Conservation (phyloP, 2,797 vertebrate genomes). For the Linurgus olivaceus region DNA sequence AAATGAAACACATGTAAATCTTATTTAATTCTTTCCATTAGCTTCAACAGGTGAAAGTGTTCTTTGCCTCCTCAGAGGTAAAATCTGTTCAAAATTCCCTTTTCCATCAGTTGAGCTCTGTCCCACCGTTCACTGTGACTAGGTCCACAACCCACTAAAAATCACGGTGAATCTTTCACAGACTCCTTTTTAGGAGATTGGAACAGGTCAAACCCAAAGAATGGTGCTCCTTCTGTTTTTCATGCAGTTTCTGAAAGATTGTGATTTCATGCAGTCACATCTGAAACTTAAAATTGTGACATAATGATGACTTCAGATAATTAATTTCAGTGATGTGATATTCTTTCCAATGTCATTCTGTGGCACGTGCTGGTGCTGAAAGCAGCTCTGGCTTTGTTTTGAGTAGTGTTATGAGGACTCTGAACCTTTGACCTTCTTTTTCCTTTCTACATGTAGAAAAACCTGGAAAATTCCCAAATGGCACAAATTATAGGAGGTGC, state of each 20-base stretch:
- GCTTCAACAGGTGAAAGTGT: background rate
- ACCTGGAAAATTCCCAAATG: conserved; percentile 45
- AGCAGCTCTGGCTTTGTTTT: background rate
- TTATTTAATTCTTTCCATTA: background rate
- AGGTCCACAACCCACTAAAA: background rate
- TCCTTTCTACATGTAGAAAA: background rate
- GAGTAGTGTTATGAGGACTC: background rate
- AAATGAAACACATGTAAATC: background rate
- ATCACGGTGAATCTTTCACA: background rate
- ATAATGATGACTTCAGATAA: background rate
- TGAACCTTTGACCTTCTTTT: conserved; percentile 28
- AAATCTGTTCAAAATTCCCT: background rate
- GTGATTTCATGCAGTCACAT: background rate
- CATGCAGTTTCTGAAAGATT: background rate
- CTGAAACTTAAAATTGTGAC: background rate
- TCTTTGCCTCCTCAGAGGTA: background rate
- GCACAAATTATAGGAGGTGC: background rate
- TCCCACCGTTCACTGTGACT: background rate
- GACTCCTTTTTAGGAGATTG: background rate
- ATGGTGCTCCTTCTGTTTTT: background rate
- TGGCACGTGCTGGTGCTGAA: background rate
- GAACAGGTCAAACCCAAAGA: background rate
- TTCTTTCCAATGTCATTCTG: background rate
- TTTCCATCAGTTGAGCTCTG: background rate
- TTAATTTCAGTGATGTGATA: background rate